Conservation (phyloP, 2,113 vertebrate genomes). For the Ibidorhyncha struthersii region DNA sequence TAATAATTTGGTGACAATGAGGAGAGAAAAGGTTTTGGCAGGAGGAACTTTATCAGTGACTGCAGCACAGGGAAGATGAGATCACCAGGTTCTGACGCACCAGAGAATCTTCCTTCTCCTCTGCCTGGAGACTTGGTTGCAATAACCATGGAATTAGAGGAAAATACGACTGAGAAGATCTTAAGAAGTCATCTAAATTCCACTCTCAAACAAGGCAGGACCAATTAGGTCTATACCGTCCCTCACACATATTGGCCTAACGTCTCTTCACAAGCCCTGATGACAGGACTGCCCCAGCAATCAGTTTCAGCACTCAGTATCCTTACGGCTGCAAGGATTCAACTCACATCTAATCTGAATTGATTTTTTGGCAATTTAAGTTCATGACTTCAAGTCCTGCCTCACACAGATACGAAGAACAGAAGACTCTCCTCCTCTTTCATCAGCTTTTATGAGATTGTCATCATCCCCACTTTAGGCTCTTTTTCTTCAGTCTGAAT, state of each 20-base stretch:
- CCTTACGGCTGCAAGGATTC: not conserved
- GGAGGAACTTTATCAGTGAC: not conserved
- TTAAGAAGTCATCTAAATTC: not conserved
- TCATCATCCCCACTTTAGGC: constrained; percentile 1
- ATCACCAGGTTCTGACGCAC: not conserved
- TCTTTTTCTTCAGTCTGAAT: not conserved
- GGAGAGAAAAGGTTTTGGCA: not conserved
- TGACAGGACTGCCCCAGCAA: not conserved
- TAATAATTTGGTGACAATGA: constrained; percentile 4
- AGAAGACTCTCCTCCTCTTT: constrained; percentile 47
- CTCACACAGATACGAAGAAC: not conserved
- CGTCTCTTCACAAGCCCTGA: not conserved
- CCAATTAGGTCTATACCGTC: not conserved
- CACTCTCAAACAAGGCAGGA: not conserved
- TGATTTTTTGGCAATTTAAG: constrained; percentile 26
- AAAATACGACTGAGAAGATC: not conserved
- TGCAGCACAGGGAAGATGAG: not conserved
- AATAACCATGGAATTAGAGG: not conserved
- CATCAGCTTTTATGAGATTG: constrained; percentile 54
- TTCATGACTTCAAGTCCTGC: not conserved
- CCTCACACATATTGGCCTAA: not conserved
- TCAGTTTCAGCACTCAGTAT: not conserved
- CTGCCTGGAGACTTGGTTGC: not conserved
- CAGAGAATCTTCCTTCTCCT: not conserved
- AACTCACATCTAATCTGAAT: constrained; percentile 15